Percentiles rank a stretch among this genome's conserved stretches.
phyloP scores from a whole-genome alignment of 2,113 vertebrate genomes.

The Halichoerus grypus region DNA sequence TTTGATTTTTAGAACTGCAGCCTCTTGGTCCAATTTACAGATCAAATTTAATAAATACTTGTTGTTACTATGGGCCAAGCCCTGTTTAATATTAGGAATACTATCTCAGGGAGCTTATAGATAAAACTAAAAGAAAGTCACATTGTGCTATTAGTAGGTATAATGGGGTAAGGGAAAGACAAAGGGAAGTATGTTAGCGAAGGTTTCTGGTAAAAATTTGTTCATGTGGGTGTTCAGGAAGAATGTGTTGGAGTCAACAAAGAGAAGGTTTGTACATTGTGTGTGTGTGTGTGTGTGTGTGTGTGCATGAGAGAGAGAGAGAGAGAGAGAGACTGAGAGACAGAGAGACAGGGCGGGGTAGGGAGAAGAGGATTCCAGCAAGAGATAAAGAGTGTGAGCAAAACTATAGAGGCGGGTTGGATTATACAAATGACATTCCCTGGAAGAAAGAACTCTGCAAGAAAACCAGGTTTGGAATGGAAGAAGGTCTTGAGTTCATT shows the following conservation, averaged over 20 bases:
- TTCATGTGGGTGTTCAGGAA: not conserved
- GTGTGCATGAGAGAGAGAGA: not conserved
- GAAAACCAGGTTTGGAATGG: not conserved
- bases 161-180: not conserved
- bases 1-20: not conserved
- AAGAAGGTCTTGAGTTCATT: slow-evolving; percentile 17
- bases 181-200: not conserved
- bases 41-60: not conserved
- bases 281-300: not conserved
- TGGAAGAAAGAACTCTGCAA: not conserved
- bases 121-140: not conserved
- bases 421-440: not conserved
- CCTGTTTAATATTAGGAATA: not conserved
- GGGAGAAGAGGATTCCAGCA: not conserved
- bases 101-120: not conserved
- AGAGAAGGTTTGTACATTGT: not conserved
- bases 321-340: not conserved
- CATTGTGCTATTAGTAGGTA: not conserved
- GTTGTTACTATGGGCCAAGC: not conserved
- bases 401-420: not conserved
- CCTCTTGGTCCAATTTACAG: not conserved
- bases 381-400: not conserved
- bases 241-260: not conserved
- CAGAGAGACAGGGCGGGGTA: not conserved
- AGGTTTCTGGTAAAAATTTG: not conserved